These are phyloP conservation scores for Fissipunctia ypsillon DNA, from an alignment of 2,888 invertebrate species.

Conservation along the genomic window DNA sequence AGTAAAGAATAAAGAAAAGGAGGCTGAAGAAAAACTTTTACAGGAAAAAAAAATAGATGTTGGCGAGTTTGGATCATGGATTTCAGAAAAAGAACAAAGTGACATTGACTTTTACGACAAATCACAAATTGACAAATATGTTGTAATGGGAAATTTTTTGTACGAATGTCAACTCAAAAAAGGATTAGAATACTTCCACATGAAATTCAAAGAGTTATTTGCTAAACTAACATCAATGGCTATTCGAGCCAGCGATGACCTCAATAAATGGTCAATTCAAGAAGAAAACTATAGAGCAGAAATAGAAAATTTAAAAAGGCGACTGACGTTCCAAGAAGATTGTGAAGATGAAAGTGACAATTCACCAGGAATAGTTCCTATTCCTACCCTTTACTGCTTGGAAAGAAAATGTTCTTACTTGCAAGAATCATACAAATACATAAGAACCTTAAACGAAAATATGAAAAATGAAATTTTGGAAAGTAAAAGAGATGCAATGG, in stretches of 20 bases:
- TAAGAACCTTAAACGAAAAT: conserved; percentile 88
- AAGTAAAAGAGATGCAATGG: conserved; percentile 85
- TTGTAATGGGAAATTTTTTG: conserved; percentile 72
- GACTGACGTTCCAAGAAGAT: conserved; percentile 70
- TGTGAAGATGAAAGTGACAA: conserved; percentile 82
- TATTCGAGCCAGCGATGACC: conserved; percentile 83
- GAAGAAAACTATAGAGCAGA: conserved; percentile 86
- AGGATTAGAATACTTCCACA: conserved; percentile 83
- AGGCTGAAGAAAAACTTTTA: conserved; percentile 57
- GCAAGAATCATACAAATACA: conserved; percentile 84
- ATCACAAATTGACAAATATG: conserved; percentile 73
- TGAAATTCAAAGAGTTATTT: conserved; percentile 84
- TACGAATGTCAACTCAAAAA: conserved; percentile 82
- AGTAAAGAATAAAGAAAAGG: conserved; percentile 66
- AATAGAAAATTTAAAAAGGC: conserved; percentile 83
- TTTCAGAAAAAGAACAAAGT: conserved; percentile 74
- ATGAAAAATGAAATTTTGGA: conserved; percentile 88
- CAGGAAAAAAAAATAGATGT: conserved; percentile 59
- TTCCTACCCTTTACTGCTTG: conserved; percentile 71
- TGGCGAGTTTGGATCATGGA: conserved; percentile 83
- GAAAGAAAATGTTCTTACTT: conserved; percentile 86
- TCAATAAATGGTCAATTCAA: conserved; percentile 84
- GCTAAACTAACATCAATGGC: conserved; percentile 86
- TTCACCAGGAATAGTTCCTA: conserved; percentile 81
- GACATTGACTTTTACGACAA: conserved; percentile 75